Base-by-base conservation (phyloP, 2,888 invertebrate genomes). In the Drosophila aldrichi region DNA sequence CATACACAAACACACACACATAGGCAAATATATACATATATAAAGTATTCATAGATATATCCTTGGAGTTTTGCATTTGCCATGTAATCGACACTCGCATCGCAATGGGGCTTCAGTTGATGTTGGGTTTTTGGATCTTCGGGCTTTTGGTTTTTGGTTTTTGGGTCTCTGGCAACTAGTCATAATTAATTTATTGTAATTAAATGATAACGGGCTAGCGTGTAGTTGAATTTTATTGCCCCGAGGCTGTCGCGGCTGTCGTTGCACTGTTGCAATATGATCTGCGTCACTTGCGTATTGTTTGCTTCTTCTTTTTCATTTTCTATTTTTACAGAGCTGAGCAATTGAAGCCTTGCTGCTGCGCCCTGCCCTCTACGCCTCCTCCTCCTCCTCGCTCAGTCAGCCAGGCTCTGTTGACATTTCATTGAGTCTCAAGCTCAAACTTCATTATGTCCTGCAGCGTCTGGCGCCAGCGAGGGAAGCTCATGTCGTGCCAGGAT, bases 371-470 rank as follows among this genome's bases (percentile, higher is more conserved):
- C 8, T 29, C 16, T 16, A 8, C 12, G 10, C 10, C 29, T 29
- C 61, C 25, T 25, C 6, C 25, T 25, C 25, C 25, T 25, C 25
- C 25, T 7, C 71, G 36, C n/a, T 41, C 49, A 18, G 10, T 29
- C 71, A 71, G 57, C 38, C 62, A 32, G 44, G 38, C 59, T 29
- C 74, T 90, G 90, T 87, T 87, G 87, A 88, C 87, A 87, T 90
- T 87, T 90, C 90, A 88, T 87, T 83, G 87, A 90, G 88, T 86
- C 75, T 74, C 76, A 81, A 81, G 83, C 89, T 90, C 88, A 89
- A 87, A 87, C 87, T 87, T 87, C 87, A 88, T 90, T 88, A 88
- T 86, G 86, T 89, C 89, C 83, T 88, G 89, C 81, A 85, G 88
- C 77, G 90, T 73, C 77, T 77, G 82, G 81, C 86, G 88, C 81